A percentile compares a stretch with the other conserved stretches of the same genome.
phyloP scores from a whole-genome alignment of 1,140 invertebrate species.

The Olivierus martensii region DNA sequence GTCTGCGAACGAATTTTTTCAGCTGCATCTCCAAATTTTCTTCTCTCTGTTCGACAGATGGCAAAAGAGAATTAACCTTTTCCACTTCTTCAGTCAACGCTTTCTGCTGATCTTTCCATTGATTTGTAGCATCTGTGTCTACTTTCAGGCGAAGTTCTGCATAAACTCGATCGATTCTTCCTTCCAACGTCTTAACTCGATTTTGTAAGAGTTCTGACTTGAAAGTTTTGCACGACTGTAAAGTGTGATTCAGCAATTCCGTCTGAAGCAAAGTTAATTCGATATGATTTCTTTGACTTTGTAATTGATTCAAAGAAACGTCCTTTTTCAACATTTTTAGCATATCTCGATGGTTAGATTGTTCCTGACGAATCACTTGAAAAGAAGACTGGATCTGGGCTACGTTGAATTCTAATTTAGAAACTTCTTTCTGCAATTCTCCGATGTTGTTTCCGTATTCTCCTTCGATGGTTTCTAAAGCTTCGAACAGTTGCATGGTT shows the following conservation, averaged over 20 bases:
- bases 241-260: background rate
- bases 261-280: background rate
- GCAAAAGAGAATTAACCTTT: background rate
- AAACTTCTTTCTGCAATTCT: conserved; percentile 10
- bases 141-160: background rate
- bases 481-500: conserved; percentile 1
- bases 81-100: background rate
- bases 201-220: background rate
- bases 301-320: background rate
- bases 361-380: background rate
- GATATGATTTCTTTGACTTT: background rate
- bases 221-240: background rate
- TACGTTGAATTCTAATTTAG: conserved; percentile 6
- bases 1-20: background rate
- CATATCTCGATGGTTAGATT: background rate
- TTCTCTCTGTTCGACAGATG: background rate
- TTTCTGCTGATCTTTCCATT: background rate
- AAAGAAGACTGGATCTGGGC: conserved; percentile 5
- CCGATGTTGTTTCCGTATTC: background rate
- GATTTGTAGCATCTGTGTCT: background rate
- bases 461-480: background rate
- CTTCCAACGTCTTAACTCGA: background rate
- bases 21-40: background rate
- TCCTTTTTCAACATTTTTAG: conserved; percentile 1
- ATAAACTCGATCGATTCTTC: background rate